Conservation (phyloP, 1,140 invertebrate genomes). For the Hyposmocoma kahamanoa region DNA sequence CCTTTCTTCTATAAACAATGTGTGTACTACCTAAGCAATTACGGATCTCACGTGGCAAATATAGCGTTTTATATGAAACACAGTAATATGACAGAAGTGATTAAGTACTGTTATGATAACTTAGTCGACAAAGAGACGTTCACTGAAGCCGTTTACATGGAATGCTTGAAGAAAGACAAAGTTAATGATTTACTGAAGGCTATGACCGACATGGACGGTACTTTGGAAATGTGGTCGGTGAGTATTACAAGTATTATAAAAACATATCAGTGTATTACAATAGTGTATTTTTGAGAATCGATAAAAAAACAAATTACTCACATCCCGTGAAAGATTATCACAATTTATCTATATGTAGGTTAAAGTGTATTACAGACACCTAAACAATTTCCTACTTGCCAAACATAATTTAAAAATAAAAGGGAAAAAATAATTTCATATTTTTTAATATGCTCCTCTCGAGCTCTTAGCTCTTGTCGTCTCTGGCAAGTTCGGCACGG, state of each 20-base stretch:
- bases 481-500: too few relatives aligned
- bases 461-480: too few relatives aligned
- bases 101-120: slow-evolving; percentile 79
- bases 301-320: too few relatives aligned
- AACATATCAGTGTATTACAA: too few relatives aligned
- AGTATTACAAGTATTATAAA: slow-evolving; percentile 40
- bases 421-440: too few relatives aligned
- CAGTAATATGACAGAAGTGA: slow-evolving; percentile 74
- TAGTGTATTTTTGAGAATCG: too few relatives aligned
- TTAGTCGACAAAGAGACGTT: slow-evolving; percentile 79
- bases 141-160: slow-evolving; percentile 80
- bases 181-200: slow-evolving; percentile 75
- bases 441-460: too few relatives aligned
- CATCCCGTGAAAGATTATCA: too few relatives aligned
- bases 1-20: slow-evolving; percentile 81
- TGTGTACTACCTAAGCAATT: slow-evolving; percentile 81
- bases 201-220: slow-evolving; percentile 77
- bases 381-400: too few relatives aligned
- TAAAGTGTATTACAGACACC: too few relatives aligned
- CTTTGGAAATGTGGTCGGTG: slow-evolving; percentile 79
- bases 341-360: too few relatives aligned
- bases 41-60: slow-evolving; percentile 80
- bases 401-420: too few relatives aligned
- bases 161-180: slow-evolving; percentile 77
- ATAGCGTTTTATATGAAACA: slow-evolving; percentile 82